Evolutionary conservation across 2,888 invertebrate genomes (phyloP).

Genomic region (Trachelus troglodyta): DNA sequence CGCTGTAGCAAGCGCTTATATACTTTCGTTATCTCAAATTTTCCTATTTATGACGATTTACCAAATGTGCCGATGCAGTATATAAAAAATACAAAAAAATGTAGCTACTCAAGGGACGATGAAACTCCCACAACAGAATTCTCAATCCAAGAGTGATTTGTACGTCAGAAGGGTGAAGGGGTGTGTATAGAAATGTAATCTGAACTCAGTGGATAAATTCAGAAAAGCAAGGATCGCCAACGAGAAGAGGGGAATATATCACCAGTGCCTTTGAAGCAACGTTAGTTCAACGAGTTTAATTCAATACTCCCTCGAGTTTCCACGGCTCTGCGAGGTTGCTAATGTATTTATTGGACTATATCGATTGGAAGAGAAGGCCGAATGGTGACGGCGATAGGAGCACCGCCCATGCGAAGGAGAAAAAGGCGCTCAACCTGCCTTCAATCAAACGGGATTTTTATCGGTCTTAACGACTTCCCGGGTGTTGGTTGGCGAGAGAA

Average conservation of each 20-base stretch:
- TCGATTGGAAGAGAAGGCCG: constrained; percentile 26
- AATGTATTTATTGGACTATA: constrained; percentile 20
- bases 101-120: background rate
- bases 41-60: background rate
- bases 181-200: background rate
- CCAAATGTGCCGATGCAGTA: background rate
- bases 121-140: background rate
- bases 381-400: constrained; percentile 13
- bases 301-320: background rate
- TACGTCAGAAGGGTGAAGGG: background rate
- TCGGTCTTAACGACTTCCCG: constrained; percentile 36
- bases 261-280: background rate
- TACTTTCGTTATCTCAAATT: background rate
- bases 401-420: constrained; percentile 14
- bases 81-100: background rate
- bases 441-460: constrained; percentile 41
- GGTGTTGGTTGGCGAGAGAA: constrained; percentile 4
- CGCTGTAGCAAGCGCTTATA: background rate
- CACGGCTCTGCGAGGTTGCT: background rate
- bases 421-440: constrained; percentile 29
- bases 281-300: background rate
- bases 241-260: background rate
- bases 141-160: background rate
- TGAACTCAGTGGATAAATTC: background rate
- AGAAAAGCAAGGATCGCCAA: background rate